Evolutionary conservation across 2,113 vertebrate genomes (phyloP), one percentile per base, ranked within the genome.

Genomic region (Chaetops frenatus): DNA sequence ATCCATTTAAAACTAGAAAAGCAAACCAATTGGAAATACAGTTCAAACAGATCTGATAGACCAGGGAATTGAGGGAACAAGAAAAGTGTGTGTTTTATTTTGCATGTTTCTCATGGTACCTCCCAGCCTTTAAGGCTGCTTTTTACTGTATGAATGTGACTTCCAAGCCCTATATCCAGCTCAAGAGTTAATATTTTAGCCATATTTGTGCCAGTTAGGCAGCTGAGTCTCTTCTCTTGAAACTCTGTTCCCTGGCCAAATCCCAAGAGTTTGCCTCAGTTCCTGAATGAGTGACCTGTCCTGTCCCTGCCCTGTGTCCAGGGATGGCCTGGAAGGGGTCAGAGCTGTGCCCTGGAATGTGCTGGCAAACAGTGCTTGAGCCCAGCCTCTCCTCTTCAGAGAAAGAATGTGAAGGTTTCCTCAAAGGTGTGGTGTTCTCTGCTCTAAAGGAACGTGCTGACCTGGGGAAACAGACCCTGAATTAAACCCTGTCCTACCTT

Each of bases 1-100:
- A 82, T 95, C 95, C 88, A 96, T 96, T 97, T 94, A 61, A 94
- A 94, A 84, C 58, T 53, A 57, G 71, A 90, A 88, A 81, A 82
- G 58, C 40, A 88, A 92, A 50, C 67, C 50, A 58, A 40, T 58
- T 79, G 79, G 44, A 82, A 82, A 86, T 81, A 56, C 31, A 64
- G 14, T 87, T 88, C 45, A 69, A 72, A 70, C 25, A 51, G n/a
- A 51, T 58, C 77, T 84, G 58, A 80, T n/a, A 69, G 76, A 91
- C 72, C 10, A n/a, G 71, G 19, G 38, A 81, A 57, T 78, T 80
- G 64, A 83, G 60, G 51, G 53, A 92, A 73, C 4, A 40, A 72
- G 71, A 80, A 84, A 25, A 81, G 67, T n/a, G 12, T 10, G 33
- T 6, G 38, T 40, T 94, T 85, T 61, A 65, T 72, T 95, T 69